Percentiles rank a stretch among this genome's conserved stretches.
These are phyloP conservation scores for Chouioia cunea DNA, from an alignment of 2,888 invertebrate genomes.

Conservation along the genomic window DNA sequence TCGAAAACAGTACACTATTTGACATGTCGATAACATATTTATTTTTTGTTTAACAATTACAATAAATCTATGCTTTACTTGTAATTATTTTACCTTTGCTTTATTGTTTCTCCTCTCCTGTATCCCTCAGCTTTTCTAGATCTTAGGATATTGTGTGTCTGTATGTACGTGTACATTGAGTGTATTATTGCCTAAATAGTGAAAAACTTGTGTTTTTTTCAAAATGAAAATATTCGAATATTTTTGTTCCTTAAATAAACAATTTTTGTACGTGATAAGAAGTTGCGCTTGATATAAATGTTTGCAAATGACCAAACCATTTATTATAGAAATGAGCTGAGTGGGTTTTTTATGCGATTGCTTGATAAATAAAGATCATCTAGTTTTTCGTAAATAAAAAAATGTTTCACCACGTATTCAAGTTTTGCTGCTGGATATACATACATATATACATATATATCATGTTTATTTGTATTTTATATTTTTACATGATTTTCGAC, in stretches of 20 bases:
- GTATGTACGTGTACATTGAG: too few relatives aligned
- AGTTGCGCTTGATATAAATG: constrained; percentile 32
- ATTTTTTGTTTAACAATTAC: constrained; percentile 46
- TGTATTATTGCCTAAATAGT: too few relatives aligned
- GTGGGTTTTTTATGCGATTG: too few relatives aligned
- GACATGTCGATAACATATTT: constrained; percentile 48
- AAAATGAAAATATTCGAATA: not conserved
- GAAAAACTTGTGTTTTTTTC: not conserved
- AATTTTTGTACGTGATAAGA: constrained; percentile 30
- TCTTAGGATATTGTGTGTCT: too few relatives aligned
- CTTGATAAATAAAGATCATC: too few relatives aligned
- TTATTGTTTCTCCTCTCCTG: constrained; percentile 25
- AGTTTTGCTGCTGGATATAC: too few relatives aligned
- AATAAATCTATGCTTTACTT: constrained; percentile 33
- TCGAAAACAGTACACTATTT: constrained; percentile 37
- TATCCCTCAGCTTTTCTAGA: constrained; percentile 3
- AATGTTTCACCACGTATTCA: too few relatives aligned
- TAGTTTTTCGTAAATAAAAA: too few relatives aligned
- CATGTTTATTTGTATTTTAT: too few relatives aligned
- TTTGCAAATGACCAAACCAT: constrained; percentile 23
- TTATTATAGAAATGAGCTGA: too few relatives aligned
- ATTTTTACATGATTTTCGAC: too few relatives aligned
- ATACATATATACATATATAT: too few relatives aligned
- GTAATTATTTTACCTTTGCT: constrained; percentile 36
- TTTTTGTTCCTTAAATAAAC: constrained; percentile 15